Conservation (phyloP, 2,888 invertebrate species). For the Endotricha flammealis region DNA sequence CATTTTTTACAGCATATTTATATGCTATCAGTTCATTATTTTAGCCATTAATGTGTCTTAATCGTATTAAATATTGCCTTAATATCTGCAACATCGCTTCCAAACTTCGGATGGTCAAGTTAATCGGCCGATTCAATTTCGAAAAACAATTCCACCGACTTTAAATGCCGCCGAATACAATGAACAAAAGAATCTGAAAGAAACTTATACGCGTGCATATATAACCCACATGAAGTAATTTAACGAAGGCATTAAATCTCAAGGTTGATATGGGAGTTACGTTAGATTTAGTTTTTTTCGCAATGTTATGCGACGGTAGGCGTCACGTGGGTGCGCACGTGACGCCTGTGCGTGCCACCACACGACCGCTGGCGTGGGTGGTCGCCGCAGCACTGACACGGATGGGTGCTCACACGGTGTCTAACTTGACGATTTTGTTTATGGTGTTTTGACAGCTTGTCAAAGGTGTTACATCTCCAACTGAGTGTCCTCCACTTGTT, state of each 20-base stretch:
- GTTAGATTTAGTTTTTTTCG: conserved; percentile 69
- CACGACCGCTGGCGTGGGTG: conserved; percentile 65
- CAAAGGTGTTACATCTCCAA: conserved; percentile 17
- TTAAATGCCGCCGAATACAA: conserved; percentile 45
- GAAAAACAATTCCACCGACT: conserved; percentile 20
- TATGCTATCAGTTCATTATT: conserved; percentile 34
- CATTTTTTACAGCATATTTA: conserved; percentile 28
- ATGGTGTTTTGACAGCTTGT: conserved; percentile 31
- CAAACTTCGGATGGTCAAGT: conserved; percentile 5
- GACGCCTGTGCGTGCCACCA: conserved; percentile 48
- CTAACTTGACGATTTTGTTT: conserved; percentile 27
- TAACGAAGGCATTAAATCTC: conserved; percentile 68
- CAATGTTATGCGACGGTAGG: conserved; percentile 68
- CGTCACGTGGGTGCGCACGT: conserved; percentile 73
- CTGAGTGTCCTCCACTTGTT: conserved; percentile 4
- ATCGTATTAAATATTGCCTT: conserved; percentile 27
- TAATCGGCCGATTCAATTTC: conserved; percentile 17
- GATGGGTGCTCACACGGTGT: conserved; percentile 32
- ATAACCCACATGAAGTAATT: conserved; percentile 62
- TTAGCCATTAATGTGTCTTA: conserved; percentile 28
- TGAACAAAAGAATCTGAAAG: conserved; percentile 50
- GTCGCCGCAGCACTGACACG: conserved; percentile 48
- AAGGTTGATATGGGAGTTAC: conserved; percentile 65
- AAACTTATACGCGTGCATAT: conserved; percentile 45
- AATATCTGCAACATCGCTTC: conserved; percentile 9